Conservation (phyloP, 2,113 vertebrate genomes). For the Tylochromis polylepis region DNA sequence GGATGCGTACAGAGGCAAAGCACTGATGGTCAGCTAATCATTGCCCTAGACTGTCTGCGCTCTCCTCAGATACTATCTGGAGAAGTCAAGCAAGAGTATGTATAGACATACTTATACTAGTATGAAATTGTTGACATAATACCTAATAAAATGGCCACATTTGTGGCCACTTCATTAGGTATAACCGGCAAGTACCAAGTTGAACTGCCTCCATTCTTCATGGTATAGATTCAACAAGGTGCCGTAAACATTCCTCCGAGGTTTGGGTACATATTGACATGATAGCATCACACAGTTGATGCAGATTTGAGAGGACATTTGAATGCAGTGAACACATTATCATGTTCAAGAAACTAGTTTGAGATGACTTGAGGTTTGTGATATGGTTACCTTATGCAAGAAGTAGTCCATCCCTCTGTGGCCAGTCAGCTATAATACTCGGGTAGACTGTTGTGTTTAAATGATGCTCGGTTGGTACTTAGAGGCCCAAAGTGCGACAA, state of each 20-base stretch:
- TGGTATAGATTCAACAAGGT: neutral
- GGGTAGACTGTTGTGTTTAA: neutral
- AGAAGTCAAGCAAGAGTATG: slow-evolving; percentile 35
- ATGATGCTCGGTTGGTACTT: neutral
- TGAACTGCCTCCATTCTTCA: neutral
- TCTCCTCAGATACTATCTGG: slow-evolving; percentile 12
- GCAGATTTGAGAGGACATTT: neutral
- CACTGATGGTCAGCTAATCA: slow-evolving; percentile 32
- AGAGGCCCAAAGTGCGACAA: neutral
- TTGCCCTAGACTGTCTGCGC: slow-evolving; percentile 17
- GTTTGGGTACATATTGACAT: neutral
- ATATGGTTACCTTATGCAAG: neutral
- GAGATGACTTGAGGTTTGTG: neutral
- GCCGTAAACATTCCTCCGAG: too few species aligned
- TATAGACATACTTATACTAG: neutral
- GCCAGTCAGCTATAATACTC: neutral
- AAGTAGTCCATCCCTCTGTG: neutral
- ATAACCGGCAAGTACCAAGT: neutral
- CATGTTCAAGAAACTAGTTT: neutral
- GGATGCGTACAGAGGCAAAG: slow-evolving; percentile 7
- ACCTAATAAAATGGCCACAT: too few species aligned
- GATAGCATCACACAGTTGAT: neutral
- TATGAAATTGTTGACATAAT: neutral
- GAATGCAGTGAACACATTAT: neutral
- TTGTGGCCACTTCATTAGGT: too few species aligned